These are phyloP conservation scores for Sceloporus undulatus DNA, from an alignment of 2,113 vertebrate species.

Conservation along the genomic window DNA sequence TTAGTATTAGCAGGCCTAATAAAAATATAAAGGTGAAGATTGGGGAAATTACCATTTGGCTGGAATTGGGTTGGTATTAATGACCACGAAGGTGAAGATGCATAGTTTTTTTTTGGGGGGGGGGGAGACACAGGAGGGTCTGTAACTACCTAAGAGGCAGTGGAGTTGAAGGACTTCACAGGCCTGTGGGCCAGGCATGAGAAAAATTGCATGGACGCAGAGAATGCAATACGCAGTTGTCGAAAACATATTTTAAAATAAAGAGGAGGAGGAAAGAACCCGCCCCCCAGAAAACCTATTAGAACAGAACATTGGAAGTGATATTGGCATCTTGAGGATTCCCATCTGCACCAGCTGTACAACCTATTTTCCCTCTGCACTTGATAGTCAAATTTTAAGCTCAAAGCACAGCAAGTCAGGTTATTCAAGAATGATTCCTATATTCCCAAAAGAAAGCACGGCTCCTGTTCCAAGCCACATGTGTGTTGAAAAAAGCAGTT, in stretches of 20 bases:
- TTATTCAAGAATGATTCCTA: background rate
- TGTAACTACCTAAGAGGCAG: background rate
- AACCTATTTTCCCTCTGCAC: conserved; percentile 14
- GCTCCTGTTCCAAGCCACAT: conserved; percentile 49
- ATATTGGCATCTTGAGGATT: conserved; percentile 24
- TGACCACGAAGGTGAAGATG: background rate
- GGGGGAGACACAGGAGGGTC: no score
- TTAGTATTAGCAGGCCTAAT: background rate
- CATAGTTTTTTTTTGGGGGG: background rate
- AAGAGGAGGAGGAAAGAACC: background rate
- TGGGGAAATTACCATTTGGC: background rate
- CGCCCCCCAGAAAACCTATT: background rate
- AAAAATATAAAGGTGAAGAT: background rate
- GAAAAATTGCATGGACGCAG: background rate
- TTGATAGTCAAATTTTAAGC: background rate
- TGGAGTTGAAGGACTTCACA: background rate
- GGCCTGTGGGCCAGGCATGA: no score
- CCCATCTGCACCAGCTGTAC: conserved; percentile 23
- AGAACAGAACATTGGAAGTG: background rate
- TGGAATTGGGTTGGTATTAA: background rate
- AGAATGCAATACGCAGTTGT: conserved; percentile 27
- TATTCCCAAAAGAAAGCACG: conserved; percentile 30
- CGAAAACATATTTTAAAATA: conserved; percentile 17
- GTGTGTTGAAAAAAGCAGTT: conserved; percentile 60
- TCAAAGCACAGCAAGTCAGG: fast-evolving